Percentiles rank a stretch among this genome's conserved stretches.
Conservation (phyloP, 2,113 vertebrate species). For the Crotophaga sulcirostris region DNA sequence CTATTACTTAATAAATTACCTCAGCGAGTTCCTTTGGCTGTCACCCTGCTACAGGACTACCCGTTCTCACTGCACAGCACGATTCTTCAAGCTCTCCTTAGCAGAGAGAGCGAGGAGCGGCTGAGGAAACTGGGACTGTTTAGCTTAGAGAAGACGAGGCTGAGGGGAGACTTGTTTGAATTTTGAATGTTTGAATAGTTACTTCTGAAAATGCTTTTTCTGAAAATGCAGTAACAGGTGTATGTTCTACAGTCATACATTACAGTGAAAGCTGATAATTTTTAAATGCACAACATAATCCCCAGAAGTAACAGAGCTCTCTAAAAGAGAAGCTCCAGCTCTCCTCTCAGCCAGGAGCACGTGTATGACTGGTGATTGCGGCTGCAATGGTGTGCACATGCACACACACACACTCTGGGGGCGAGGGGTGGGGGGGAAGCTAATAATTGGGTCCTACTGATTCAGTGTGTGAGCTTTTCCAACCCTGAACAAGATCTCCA, state of each 20-base stretch:
- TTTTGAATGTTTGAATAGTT: background rate
- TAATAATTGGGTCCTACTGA: slow-evolving; percentile 57
- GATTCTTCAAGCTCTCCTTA: background rate
- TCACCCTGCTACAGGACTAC: background rate
- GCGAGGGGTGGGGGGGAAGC: background rate
- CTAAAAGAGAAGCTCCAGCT: slow-evolving; percentile 23
- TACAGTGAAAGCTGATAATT: background rate
- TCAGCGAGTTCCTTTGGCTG: background rate
- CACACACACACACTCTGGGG: background rate
- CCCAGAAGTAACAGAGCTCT: background rate
- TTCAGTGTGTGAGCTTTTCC: slow-evolving; percentile 37
- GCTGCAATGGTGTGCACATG: background rate
- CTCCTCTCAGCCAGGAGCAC: background rate
- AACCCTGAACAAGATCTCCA: slow-evolving; percentile 52
- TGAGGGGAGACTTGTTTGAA: too few relatives aligned
- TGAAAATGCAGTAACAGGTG: background rate
- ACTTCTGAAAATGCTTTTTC: background rate
- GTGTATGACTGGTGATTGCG: background rate
- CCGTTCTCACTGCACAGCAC: background rate
- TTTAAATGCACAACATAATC: background rate
- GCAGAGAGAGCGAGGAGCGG: too few relatives aligned
- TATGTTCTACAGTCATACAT: background rate
- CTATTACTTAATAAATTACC: background rate
- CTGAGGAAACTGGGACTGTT: too few relatives aligned
- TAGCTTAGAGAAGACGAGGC: too few relatives aligned